Percentiles rank a stretch among this genome's conserved stretches.
phyloP scores from a whole-genome alignment of 53 echinoderm and acorn worm species.

The Zoroaster sp. region DNA sequence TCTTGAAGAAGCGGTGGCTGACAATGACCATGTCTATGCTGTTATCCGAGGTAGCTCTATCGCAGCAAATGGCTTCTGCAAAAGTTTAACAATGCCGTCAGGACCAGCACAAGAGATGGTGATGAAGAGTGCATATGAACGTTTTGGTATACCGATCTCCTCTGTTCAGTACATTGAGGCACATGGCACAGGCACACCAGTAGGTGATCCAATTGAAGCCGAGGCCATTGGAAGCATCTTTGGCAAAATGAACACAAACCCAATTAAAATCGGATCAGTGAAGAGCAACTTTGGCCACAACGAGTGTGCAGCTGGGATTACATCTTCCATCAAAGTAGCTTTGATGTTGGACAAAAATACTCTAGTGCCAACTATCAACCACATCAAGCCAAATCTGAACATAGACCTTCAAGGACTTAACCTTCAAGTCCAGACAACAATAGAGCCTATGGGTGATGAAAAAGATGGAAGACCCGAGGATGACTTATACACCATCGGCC shows the following conservation, averaged over 20 bases:
- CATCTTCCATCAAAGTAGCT: slow-evolving; percentile 88
- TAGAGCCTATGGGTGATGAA: slow-evolving; percentile 60
- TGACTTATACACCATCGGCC: slow-evolving; percentile 71
- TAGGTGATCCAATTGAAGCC: slow-evolving; percentile 95
- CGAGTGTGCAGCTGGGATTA: slow-evolving; percentile 92
- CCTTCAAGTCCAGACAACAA: slow-evolving; percentile 74
- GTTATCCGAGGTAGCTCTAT: slow-evolving; percentile 80
- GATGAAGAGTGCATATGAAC: slow-evolving; percentile 81
- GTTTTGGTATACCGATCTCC: slow-evolving; percentile 74
- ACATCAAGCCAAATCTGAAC: slow-evolving; percentile 72
- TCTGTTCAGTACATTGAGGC: slow-evolving; percentile 87
- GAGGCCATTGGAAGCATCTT: slow-evolving; percentile 87
- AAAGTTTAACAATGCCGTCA: slow-evolving; percentile 93
- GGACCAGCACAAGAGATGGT: slow-evolving; percentile 72
- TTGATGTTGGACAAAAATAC: slow-evolving; percentile 85
- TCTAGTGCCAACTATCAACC: slow-evolving; percentile 88
- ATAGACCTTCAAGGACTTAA: slow-evolving; percentile 80
- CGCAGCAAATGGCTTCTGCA: slow-evolving; percentile 82
- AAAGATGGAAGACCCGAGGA: slow-evolving; percentile 37
- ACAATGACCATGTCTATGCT: slow-evolving; percentile 89
- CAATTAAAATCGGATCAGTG: slow-evolving; percentile 88
- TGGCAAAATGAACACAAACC: slow-evolving; percentile 32
- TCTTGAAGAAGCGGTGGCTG: slow-evolving; percentile 69
- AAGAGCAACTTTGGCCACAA: slow-evolving; percentile 97
- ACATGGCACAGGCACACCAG: slow-evolving; percentile 95